Evolutionary conservation across 2,888 invertebrate species (phyloP), one percentile per base, ranked within the genome.

Genomic region (Lumbricus terrestris): DNA sequence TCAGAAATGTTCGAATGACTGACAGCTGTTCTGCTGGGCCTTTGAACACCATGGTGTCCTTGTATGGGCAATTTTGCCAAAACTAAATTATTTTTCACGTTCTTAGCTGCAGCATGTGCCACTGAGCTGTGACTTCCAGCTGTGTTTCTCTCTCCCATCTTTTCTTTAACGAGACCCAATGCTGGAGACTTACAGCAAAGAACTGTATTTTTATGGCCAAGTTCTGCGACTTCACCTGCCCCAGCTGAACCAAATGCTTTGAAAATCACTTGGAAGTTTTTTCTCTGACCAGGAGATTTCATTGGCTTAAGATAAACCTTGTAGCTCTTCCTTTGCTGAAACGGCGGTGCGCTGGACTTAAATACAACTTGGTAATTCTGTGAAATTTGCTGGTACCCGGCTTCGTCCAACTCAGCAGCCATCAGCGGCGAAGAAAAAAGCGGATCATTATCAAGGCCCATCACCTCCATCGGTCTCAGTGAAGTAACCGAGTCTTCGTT

Each of bases 231-330:
- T 69, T 29, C 8, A 69, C 69, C 69, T 69, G 69, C 69, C n/a
- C n/a, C 69, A 69, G 8, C 69, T 8, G 69, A 69, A 8, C 69
- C 69, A 69, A 29, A 69, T n/a, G 69, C 69, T n/a, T 69, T 69
- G 69, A 69, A 69, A 69, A 69, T 69, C 69, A 69, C 69, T 69
- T 69, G 69, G 69, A 69, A 69, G n/a, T 69, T 69, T n/a, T 69
- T 69, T 69, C 69, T 29, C n/a, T 69, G 69, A 69, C 69, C n/a
- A 6, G 69, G 69, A 29, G 69, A 69, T 69, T 69, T 69, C n/a
- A 69, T 69, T n/a, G 29, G 69, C 69, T 69, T 69, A 69, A 69
- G 69, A 69, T 69, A 69, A 69, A 69, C 69, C n/a, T 69, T 69
- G 69, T 69, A 69, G n/a, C 69, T 69, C 69, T 69, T 69, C 69